A percentile compares a stretch with the other conserved stretches of the same genome.
Conservation (phyloP, 1,140 invertebrate species). For the Leucophenga varia region DNA sequence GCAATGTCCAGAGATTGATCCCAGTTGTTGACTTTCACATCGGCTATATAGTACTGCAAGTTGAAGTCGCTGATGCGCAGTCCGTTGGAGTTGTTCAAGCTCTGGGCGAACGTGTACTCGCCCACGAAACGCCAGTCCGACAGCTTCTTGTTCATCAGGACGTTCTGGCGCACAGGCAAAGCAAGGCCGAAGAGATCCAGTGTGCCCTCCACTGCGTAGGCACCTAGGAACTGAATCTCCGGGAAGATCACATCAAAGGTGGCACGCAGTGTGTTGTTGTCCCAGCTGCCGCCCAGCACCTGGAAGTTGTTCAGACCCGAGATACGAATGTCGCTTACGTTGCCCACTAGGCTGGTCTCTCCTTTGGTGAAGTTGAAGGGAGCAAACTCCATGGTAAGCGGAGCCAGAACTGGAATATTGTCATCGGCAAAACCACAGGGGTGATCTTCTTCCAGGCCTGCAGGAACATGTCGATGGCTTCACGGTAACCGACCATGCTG, state of each 20-base stretch:
- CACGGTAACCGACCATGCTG: no score
- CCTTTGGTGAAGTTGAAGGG: conserved; percentile 8
- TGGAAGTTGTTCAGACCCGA: conserved; percentile 29
- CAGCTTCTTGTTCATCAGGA: conserved; percentile 31
- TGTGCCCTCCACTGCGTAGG: conserved; percentile 12
- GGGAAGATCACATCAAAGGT: conserved; percentile 30
- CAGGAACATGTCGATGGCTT: conserved; percentile 21
- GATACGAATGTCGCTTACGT: conserved; percentile 30
- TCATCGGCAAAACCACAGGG: conserved; percentile 30
- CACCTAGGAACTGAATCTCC: conserved; percentile 27
- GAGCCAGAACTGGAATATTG: conserved; percentile 27
- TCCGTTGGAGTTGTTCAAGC: conserved; percentile 16
- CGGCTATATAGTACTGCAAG: conserved; percentile 27
- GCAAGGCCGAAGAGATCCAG: no score
- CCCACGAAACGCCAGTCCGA: conserved; percentile 34
- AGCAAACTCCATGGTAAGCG: conserved; percentile 13
- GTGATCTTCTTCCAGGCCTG: conserved; percentile 29
- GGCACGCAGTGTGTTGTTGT: conserved; percentile 18
- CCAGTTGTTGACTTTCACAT: conserved; percentile 31
- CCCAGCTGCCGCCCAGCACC: conserved; percentile 19
- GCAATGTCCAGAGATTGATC: conserved; percentile 31
- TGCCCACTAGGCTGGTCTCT: conserved; percentile 19
- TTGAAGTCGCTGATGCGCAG: conserved; percentile 25
- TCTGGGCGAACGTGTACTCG: conserved; percentile 25
- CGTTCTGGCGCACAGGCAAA: no score